Conservation (phyloP, 2,888 invertebrate species). For the Drosophila anomelani region DNA sequence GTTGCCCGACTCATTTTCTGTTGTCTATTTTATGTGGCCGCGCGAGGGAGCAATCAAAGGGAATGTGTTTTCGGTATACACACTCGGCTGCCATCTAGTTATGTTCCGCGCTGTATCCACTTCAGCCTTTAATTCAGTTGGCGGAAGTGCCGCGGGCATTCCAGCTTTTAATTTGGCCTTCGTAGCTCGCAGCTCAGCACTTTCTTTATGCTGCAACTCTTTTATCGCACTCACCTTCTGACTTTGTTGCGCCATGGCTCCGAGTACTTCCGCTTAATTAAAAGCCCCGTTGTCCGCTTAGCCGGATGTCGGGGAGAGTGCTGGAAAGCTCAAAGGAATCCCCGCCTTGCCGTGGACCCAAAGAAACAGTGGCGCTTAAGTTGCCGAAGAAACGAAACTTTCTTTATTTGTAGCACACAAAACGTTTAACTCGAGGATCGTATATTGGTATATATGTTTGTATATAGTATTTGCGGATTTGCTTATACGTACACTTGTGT, state of each 20-base stretch:
- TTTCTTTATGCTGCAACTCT: slow-evolving; percentile 50
- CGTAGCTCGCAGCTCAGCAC: slow-evolving; percentile 45
- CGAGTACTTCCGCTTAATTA: slow-evolving; percentile 49
- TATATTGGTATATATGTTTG: slow-evolving; percentile 28
- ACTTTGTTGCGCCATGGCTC: slow-evolving; percentile 26
- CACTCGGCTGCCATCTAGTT: slow-evolving; percentile 12
- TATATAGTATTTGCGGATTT: slow-evolving; percentile 14
- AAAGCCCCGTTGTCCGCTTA: slow-evolving; percentile 24
- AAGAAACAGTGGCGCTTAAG: slow-evolving; percentile 13
- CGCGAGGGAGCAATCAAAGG: slow-evolving; percentile 36
- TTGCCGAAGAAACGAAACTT: slow-evolving; percentile 58
- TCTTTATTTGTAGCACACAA: slow-evolving; percentile 71
- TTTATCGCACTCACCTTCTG: slow-evolving; percentile 43
- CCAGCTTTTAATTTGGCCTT: slow-evolving; percentile 46
- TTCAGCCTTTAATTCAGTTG: slow-evolving; percentile 45
- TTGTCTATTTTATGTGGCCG: slow-evolving; percentile 39
- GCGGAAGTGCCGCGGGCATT: slow-evolving; percentile 43
- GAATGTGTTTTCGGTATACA: slow-evolving; percentile 19
- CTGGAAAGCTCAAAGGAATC: not conserved
- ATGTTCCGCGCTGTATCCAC: slow-evolving; percentile 22
- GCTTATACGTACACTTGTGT: slow-evolving; percentile 19
- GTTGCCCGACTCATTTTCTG: slow-evolving; percentile 24
- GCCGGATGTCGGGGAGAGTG: not conserved
- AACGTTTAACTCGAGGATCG: slow-evolving; percentile 66
- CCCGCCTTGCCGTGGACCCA: not conserved